Base-by-base conservation (phyloP, 2,797 vertebrate species). In the Nasua narica region DNA sequence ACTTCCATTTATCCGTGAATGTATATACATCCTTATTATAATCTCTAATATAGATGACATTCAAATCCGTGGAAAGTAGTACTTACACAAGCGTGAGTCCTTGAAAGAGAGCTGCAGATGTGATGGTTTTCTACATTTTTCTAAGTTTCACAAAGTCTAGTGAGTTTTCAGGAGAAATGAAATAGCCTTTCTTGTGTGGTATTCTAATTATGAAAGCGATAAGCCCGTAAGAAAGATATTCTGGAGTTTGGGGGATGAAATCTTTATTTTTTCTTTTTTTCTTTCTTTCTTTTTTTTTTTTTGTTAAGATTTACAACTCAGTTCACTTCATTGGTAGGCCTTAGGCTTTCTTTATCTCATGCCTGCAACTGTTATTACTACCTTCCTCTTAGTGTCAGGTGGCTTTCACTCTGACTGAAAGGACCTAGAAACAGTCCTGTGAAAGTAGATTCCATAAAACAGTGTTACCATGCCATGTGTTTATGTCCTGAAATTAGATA, bases 341-440 rank as follows among this genome's bases (percentile, higher is more conserved):
- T 97, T 95, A 97, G 96, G 94, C 95, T 97, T 98, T 98, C 97
- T 99, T 98, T 98, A 98, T 98, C 97, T 96, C 97, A 67, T 96
- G 81, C 95, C 98, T 97, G 96, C 97, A 98, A 98, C 98, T 98
- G 96, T 98, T 98, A 97, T 95, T 97, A 97, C 94, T 98, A 95
- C 98, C 97, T 98, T 98, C 99, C 97, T 98, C 7, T 98, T 98
- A 98, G 98, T 98, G 98, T 98, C 98, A 99, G 90, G 98, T 98
- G 98, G 98, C 98, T 99, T 91, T 98, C 8, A 37, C 94, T 98
- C 92, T 96, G 98, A 98, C 90, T 98, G 87, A 98, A 98, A 97
- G 97, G 98, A 98, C 92, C 95, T 98, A 87, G 65, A 97, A 98
- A 95, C 70, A 87, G 35, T 97, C 67, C 79, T 29, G 32, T 96